These are phyloP conservation scores for Apolygus lucorum DNA, from an alignment of 1,140 invertebrate species.

Conservation along the genomic window DNA sequence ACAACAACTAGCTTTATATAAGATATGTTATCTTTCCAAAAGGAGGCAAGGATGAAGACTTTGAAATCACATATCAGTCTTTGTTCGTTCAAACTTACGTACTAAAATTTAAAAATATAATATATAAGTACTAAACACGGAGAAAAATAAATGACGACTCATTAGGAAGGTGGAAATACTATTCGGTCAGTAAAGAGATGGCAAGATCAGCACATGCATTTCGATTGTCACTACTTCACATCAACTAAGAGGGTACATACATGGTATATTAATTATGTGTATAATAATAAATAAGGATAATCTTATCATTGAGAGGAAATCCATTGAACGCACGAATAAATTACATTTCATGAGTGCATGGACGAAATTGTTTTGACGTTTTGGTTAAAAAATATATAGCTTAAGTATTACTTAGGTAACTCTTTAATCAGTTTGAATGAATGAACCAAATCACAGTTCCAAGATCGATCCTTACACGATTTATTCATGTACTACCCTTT, in stretches of 20 bases:
- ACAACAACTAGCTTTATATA: background rate
- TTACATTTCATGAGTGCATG: too few species aligned
- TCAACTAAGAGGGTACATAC: background rate
- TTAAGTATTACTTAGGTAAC: too few species aligned
- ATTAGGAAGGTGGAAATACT: background rate
- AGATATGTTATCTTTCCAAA: background rate
- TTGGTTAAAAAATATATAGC: too few species aligned
- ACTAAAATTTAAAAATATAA: background rate
- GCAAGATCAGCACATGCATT: background rate
- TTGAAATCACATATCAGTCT: conserved; percentile 1
- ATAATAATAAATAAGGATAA: too few species aligned
- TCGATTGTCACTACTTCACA: background rate
- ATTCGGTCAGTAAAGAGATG: background rate
- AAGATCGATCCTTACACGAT: too few species aligned
- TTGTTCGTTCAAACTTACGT: background rate
- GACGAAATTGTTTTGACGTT: too few species aligned
- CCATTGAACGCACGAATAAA: too few species aligned
- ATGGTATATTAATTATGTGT: too few species aligned
- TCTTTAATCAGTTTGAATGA: too few species aligned
- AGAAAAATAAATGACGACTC: background rate
- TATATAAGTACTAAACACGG: background rate
- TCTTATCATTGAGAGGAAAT: too few species aligned
- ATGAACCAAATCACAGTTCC: too few species aligned
- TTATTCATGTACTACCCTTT: too few species aligned
- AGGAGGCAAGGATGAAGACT: conserved; percentile 3